A percentile compares a stretch with the other conserved stretches of the same genome.
These are phyloP conservation scores for Ptychadena robeensis DNA, from an alignment of 2,797 vertebrate genomes.

Conservation along the genomic window DNA sequence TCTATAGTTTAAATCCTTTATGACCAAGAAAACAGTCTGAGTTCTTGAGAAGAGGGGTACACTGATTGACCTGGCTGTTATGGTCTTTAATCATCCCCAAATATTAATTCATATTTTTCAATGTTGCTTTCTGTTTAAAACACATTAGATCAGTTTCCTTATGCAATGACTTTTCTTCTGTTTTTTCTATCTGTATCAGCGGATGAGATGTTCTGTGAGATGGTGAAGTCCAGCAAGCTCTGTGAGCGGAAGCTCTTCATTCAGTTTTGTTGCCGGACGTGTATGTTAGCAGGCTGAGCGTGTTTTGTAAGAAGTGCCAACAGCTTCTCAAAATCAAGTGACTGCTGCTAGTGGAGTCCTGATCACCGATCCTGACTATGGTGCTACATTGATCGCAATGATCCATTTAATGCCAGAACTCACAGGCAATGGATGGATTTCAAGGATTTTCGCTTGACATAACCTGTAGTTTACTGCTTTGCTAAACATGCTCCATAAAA, in stretches of 20 bases:
- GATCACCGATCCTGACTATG: conserved; percentile 35
- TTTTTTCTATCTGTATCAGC: conserved; percentile 70
- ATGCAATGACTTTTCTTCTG: background rate
- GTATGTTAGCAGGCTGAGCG: conserved; percentile 84
- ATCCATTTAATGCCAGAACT: conserved; percentile 36
- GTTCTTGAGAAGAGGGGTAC: too few species aligned
- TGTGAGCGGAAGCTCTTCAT: conserved; percentile 90
- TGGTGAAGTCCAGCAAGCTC: conserved; percentile 90
- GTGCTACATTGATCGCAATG: conserved; percentile 34
- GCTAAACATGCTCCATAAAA: background rate
- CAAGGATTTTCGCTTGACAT: background rate
- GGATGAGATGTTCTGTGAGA: conserved; percentile 89
- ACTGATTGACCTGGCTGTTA: too few species aligned
- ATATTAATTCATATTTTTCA: too few species aligned
- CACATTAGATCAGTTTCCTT: background rate
- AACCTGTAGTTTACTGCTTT: conserved; percentile 16
- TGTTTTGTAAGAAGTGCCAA: conserved; percentile 6
- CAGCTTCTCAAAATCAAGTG: conserved; percentile 29
- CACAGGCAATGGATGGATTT: conserved; percentile 11
- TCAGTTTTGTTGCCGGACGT: conserved; percentile 92
- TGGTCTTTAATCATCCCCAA: too few species aligned
- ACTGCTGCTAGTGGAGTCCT: conserved; percentile 15
- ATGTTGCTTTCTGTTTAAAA: too few species aligned
- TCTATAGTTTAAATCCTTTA: too few species aligned
- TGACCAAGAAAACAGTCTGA: too few species aligned